Evolutionary conservation across 2,113 vertebrate species (phyloP).

Genomic region (Oostethus manadensis): DNA sequence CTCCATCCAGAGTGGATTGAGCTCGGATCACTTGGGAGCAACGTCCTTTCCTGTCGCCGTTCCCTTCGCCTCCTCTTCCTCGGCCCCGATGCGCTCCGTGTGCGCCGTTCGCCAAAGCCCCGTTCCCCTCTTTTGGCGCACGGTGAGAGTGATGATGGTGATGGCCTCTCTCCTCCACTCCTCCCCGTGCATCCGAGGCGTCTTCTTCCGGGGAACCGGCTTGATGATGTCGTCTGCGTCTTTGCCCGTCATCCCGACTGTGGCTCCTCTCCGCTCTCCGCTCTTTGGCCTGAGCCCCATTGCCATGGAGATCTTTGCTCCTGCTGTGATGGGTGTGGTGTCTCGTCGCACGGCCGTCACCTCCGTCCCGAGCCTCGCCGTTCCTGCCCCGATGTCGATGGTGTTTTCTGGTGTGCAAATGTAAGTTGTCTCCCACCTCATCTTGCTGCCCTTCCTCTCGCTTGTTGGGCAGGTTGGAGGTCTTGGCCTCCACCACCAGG

Average conservation of each 20-base stretch:
- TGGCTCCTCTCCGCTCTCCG: slow-evolving; percentile 68
- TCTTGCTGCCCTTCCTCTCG: slow-evolving; percentile 39
- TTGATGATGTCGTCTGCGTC: slow-evolving; percentile 79
- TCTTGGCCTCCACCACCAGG: slow-evolving; percentile 70
- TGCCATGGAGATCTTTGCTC: slow-evolving; percentile 72
- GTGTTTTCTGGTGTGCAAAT: slow-evolving; percentile 70
- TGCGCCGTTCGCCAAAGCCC: slow-evolving; percentile 55
- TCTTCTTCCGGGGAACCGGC: slow-evolving; percentile 76
- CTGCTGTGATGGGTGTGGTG: slow-evolving; percentile 77
- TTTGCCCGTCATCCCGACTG: slow-evolving; percentile 72
- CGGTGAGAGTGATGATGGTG: slow-evolving; percentile 77
- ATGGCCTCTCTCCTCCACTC: slow-evolving; percentile 74
- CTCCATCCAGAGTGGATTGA: slow-evolving; percentile 64
- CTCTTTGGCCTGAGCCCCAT: slow-evolving; percentile 40
- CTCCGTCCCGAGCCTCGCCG: slow-evolving; percentile 46
- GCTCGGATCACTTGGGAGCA: slow-evolving; percentile 69
- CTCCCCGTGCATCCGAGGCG: slow-evolving; percentile 21
- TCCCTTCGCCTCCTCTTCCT: slow-evolving; percentile 54
- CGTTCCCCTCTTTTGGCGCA: slow-evolving; percentile 77
- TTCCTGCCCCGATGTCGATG: slow-evolving; percentile 78
- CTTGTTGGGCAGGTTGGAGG: slow-evolving; percentile 33
- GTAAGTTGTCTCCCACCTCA: slow-evolving; percentile 14
- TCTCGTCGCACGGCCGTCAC: slow-evolving; percentile 45
- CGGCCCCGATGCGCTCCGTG: slow-evolving; percentile 68
- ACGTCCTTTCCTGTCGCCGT: slow-evolving; percentile 77